Conservation (phyloP, 2,113 vertebrate species). For the Platichthys flesus region DNA sequence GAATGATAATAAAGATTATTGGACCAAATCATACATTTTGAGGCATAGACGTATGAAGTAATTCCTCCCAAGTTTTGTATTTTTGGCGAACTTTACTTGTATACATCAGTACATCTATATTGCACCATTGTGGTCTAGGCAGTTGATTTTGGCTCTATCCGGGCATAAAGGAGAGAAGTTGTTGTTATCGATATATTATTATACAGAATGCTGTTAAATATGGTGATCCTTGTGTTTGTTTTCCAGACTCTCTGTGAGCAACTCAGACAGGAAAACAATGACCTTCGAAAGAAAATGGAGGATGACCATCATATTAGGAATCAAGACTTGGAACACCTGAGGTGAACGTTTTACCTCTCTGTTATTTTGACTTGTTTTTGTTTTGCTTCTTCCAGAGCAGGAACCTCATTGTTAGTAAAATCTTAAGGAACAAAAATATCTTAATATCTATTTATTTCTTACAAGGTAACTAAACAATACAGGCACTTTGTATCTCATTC, state of each 20-base stretch:
- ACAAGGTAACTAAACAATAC: neutral
- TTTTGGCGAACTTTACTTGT: too few relatives aligned
- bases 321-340: conserved; percentile 90
- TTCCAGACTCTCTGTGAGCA: conserved; percentile 93
- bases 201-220: neutral
- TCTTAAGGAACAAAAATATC: neutral
- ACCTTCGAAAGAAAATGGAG: conserved; percentile 94
- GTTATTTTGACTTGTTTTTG: conserved; percentile 15
- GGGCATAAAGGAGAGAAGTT: neutral
- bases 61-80: too few relatives aligned
- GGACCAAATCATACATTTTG: too few relatives aligned
- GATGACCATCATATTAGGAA: conserved; percentile 93
- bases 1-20: too few relatives aligned
- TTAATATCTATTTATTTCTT: too few relatives aligned
- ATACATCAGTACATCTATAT: too few relatives aligned
- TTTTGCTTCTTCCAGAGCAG: conserved; percentile 10
- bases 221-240: neutral
- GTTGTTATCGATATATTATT: neutral
- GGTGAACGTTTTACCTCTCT: conserved; percentile 78
- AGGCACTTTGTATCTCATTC: neutral
- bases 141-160: neutral
- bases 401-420: neutral
- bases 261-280: conserved; percentile 93
- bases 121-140: neutral
- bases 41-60: too few relatives aligned